A percentile compares a stretch with the other conserved stretches of the same genome.
phyloP scores from a whole-genome alignment of 2,113 vertebrate species.

The Muntiacus reevesi region DNA sequence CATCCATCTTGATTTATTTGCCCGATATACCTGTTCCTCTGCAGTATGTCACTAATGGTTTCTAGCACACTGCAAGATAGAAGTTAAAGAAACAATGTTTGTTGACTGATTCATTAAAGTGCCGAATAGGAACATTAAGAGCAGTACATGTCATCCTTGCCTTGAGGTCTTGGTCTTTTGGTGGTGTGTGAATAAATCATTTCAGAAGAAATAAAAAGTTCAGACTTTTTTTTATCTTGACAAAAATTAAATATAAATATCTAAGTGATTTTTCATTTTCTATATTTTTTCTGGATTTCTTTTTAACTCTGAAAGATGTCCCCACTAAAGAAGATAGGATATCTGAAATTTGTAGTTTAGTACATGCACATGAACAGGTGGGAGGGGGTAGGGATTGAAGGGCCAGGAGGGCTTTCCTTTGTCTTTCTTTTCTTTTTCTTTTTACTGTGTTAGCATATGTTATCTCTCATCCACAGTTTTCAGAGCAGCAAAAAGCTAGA shows the following conservation, averaged over 20 bases:
- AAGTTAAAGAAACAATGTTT: neutral
- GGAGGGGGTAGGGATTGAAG: neutral
- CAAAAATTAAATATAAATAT: slow-evolving; percentile 50
- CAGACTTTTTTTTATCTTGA: neutral
- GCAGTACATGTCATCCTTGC: neutral
- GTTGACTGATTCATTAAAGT: neutral
- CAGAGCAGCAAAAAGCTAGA: neutral
- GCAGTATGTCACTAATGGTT: neutral
- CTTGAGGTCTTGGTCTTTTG: neutral
- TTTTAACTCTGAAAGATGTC: neutral
- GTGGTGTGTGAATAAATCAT: neutral
- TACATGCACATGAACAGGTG: neutral
- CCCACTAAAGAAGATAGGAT: neutral
- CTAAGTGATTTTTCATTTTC: neutral
- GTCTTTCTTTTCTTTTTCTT: neutral
- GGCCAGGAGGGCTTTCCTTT: neutral
- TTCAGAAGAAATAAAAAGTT: slow-evolving; percentile 44
- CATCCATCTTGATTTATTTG: neutral
- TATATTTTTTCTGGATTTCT: slow-evolving; percentile 30
- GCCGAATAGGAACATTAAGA: neutral
- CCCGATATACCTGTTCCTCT: neutral
- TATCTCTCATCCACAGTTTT: neutral
- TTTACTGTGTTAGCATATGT: neutral
- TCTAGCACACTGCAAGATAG: neutral
- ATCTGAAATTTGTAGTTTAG: neutral